Evolutionary conservation across 2,113 vertebrate genomes (phyloP).

Genomic region (Zosterops lateralis): DNA sequence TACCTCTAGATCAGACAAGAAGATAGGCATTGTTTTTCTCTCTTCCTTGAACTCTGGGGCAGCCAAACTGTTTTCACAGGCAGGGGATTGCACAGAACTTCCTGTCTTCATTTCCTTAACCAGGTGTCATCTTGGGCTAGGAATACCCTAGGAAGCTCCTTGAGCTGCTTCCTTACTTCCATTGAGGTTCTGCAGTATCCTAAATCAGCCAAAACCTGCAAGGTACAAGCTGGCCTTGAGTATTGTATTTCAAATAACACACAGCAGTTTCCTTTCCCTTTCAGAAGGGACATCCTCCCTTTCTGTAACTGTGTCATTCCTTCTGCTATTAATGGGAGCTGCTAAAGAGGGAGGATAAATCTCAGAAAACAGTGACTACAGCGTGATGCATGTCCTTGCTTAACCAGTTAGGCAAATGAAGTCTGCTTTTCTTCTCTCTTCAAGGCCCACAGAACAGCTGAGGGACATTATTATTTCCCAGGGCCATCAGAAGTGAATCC

Average conservation of each 20-base stretch:
- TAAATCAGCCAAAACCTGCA: background rate
- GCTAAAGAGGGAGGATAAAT: constrained; percentile 30
- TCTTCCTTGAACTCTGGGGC: background rate
- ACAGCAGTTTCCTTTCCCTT: background rate
- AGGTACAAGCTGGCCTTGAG: background rate
- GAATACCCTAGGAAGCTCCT: background rate
- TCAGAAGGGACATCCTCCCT: background rate
- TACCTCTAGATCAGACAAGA: background rate
- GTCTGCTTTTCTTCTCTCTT: background rate
- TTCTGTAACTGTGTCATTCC: background rate
- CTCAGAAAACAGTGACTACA: constrained; percentile 8
- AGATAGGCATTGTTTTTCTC: background rate
- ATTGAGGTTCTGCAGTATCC: background rate
- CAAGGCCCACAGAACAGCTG: background rate
- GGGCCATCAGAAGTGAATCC: background rate
- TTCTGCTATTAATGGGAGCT: constrained; percentile 41
- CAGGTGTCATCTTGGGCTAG: background rate
- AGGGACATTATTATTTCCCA: background rate
- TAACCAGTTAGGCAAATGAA: background rate
- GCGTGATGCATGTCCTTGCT: background rate
- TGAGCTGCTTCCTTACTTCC: background rate
- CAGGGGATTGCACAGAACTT: background rate
- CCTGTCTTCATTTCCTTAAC: background rate
- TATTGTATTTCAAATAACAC: background rate
- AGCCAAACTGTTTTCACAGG: background rate